Conservation (phyloP, 2,888 invertebrate species). For the Tanypteryx hageni region DNA sequence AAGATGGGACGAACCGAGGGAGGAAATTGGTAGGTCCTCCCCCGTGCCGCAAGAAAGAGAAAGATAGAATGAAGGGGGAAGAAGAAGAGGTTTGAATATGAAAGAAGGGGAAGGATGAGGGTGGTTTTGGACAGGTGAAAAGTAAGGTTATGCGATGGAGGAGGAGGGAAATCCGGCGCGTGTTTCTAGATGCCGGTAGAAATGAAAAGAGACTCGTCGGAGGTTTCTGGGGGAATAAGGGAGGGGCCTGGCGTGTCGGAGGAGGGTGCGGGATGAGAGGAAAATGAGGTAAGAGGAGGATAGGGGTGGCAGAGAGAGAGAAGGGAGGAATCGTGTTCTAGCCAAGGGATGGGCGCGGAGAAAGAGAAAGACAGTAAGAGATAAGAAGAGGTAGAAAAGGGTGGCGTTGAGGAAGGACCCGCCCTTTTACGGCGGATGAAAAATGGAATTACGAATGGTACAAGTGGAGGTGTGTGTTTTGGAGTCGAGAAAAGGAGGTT, state of each 20-base stretch:
- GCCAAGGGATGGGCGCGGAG: background rate
- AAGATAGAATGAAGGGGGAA: background rate
- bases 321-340: background rate
- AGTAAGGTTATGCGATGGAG: slow-evolving; percentile 9
- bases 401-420: background rate
- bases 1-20: background rate
- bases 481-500: background rate
- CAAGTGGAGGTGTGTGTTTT: slow-evolving; percentile 61
- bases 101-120: background rate
- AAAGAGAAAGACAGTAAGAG: background rate
- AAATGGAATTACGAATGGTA: slow-evolving; percentile 50
- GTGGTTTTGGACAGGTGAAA: slow-evolving; percentile 48
- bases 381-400: slow-evolving; percentile 7
- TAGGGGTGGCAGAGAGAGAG: background rate
- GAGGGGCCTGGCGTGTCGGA: background rate
- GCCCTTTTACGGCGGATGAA: slow-evolving; percentile 41
- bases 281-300: background rate
- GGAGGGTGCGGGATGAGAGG: background rate
- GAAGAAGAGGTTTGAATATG: slow-evolving; percentile 18
- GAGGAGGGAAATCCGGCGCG: background rate
- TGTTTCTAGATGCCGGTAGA: background rate
- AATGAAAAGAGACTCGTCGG: slow-evolving; percentile 31
- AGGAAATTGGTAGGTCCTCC: slow-evolving; percentile 14
- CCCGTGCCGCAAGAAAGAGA: background rate
- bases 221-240: background rate